Conservation (phyloP, 2,797 vertebrate genomes). For the Notolabrus celidotus region DNA sequence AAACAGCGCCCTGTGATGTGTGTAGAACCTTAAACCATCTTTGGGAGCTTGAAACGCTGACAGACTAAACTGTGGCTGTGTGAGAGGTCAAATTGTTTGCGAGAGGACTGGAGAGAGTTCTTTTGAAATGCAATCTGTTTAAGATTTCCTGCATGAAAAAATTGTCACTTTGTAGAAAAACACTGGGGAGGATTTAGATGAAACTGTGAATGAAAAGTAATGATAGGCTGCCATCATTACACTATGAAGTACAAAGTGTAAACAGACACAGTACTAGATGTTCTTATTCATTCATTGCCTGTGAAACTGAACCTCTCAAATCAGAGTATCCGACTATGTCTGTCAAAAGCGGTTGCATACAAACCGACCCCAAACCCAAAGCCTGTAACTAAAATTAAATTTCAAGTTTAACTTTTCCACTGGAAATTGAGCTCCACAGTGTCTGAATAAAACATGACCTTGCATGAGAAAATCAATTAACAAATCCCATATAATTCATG, state of each 20-base stretch:
- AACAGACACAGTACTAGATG: background rate
- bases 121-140: slow-evolving; percentile 34
- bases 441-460: background rate
- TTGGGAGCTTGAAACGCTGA: slow-evolving; percentile 40
- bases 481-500: background rate
- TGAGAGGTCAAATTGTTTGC: slow-evolving; percentile 38
- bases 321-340: background rate
- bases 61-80: slow-evolving; percentile 33
- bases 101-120: slow-evolving; percentile 9
- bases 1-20: slow-evolving; percentile 27
- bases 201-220: background rate
- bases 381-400: background rate
- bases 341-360: background rate
- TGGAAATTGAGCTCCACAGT: background rate
- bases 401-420: background rate
- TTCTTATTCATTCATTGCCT: too few relatives aligned
- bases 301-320: background rate
- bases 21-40: slow-evolving; percentile 36
- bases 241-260: background rate
- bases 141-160: slow-evolving; percentile 8
- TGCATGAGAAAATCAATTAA: too few relatives aligned
- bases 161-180: background rate
- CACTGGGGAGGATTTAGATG: background rate
- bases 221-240: background rate
- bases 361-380: background rate